Base-by-base conservation (phyloP, 2,888 invertebrate genomes). In the Aleiodes testaceus region DNA sequence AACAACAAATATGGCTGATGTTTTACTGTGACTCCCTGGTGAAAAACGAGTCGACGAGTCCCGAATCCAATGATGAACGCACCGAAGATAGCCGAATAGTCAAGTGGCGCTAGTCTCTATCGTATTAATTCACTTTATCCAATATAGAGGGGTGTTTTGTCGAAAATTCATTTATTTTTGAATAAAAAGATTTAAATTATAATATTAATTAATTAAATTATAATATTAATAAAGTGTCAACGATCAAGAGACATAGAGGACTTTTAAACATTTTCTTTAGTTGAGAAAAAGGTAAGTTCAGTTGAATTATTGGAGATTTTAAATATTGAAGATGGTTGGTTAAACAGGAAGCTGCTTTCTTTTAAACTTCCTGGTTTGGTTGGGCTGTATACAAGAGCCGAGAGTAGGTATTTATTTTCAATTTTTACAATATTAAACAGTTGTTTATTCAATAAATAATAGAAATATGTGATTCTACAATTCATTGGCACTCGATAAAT, bases 1-100 rank as follows among this genome's bases (percentile, higher is more conserved):
- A 92, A 92, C 91, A 93, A 93, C 93, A 93, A 93, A 93, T 92
- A 93, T 93, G 93, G 93, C 93, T 91, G 92, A 84, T 59, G 59
- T 59, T 59, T 59, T 42, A 59, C 59, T 36, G 59, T 42, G 85
- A 80, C 71, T 84, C 86, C 53, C 63, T 45, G 52, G 74, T 66
- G 55, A 55, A 59, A 69, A 44, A 68, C 71, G 16, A 36, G 45
- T 63, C 69, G 61, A 52, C 65, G 44, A 20, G 18, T 44, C 12
- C 5, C 36, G n/a, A 44, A 14, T 14, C 9, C 36, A 59, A 52
- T 47, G 66, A 45, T 5, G 30, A 65, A 59, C 49, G 61, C 64
- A 42, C 44, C 71, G 44, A 42, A 26, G 53, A 52, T 64, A 42
- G n/a, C 65, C 66, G 67, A 55, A 45, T 26, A n/a, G n/a, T n/a